Evolutionary conservation across 2,113 vertebrate species (phyloP), one percentile per base, ranked within the genome.

Genomic region (Lepisosteus osseus): DNA sequence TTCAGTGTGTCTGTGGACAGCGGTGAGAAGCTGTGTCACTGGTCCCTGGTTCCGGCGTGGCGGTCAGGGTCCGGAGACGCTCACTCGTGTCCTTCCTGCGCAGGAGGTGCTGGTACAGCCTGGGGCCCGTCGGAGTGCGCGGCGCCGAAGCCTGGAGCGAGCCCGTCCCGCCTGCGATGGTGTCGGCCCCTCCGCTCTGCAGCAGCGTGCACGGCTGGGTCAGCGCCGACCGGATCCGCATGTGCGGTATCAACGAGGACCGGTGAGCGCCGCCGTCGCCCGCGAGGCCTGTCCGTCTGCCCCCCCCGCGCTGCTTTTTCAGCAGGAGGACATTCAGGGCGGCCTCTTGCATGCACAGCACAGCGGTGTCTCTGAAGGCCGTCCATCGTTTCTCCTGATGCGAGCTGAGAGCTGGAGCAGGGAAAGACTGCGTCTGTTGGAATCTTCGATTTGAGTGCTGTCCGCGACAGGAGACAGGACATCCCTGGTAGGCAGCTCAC

Each of bases 161-260:
- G 43, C 42, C 40, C 45, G 13, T 66, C 68, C 55, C 14, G 68
- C 61, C 90, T 90, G 87, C 87, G 89, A 92, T 94, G 92, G 90
- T 94, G 88, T 92, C 91, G 80, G 89, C 91, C 3, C 89, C 91
- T 82, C 91, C 92, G 73, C 89, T 93, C 14, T 90, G 87, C 73
- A 88, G 86, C 4, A 78, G 87, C 74, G 89, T 92, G 80, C 90
- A 88, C 80, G 88, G 88, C 85, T 93, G 87, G 85, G 88, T 88
- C 78, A 84, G 87, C 76, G 81, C 86, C 76, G 87, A 93, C 78
- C 84, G 88, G 68, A 87, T 89, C 86, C 89, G 86, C 85, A 92
- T 92, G 91, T 93, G 91, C 77, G 90, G 92, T 82, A 92, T 92
- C 88, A 92, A 90, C 84, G 90, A 92, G 81, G 91, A 94, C 87